A percentile compares a stretch with the other conserved stretches of the same genome.
These are phyloP conservation scores for Aphaenogaster rudis DNA, from an alignment of 1,140 invertebrate species.

Conservation along the genomic window DNA sequence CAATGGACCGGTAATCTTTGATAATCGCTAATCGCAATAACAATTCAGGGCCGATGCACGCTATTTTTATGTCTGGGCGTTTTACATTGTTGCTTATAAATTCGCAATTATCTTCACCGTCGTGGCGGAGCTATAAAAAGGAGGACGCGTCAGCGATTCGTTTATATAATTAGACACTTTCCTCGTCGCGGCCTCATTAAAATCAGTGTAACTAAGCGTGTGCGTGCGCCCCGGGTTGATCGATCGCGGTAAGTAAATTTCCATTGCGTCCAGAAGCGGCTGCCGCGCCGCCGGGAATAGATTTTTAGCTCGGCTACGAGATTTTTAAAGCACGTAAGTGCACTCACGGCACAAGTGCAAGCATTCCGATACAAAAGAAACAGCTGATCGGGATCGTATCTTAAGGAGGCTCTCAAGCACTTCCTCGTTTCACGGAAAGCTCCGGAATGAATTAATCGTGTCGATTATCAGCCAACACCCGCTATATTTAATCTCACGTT, in stretches of 20 bases:
- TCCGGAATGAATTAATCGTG: slow-evolving; percentile 38
- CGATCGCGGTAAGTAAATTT: slow-evolving; percentile 54
- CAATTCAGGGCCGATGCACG: neutral
- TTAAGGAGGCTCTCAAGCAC: neutral
- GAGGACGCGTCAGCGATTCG: slow-evolving; percentile 41
- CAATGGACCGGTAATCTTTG: neutral
- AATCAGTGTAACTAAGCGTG: slow-evolving; percentile 48
- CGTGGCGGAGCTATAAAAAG: slow-evolving; percentile 43
- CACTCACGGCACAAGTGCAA: neutral
- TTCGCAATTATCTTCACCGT: slow-evolving; percentile 46
- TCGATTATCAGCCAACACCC: slow-evolving; percentile 5
- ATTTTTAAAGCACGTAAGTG: slow-evolving; percentile 38
- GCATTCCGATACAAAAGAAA: slow-evolving; percentile 28
- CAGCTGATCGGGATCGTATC: slow-evolving; percentile 28
- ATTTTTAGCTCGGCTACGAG: slow-evolving; percentile 35
- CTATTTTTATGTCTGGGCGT: slow-evolving; percentile 17
- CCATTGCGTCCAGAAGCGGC: slow-evolving; percentile 37
- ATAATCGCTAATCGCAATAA: neutral
- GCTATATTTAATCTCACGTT: slow-evolving; percentile 15
- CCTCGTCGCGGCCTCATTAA: slow-evolving; percentile 50
- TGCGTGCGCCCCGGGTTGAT: slow-evolving; percentile 37
- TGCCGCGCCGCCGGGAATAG: slow-evolving; percentile 19
- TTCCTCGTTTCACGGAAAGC: neutral
- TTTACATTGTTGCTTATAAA: neutral
- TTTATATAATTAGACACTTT: slow-evolving; percentile 62